Evolutionary conservation across 2,888 invertebrate genomes (phyloP).

Genomic region (Nemotelus pantherinus): DNA sequence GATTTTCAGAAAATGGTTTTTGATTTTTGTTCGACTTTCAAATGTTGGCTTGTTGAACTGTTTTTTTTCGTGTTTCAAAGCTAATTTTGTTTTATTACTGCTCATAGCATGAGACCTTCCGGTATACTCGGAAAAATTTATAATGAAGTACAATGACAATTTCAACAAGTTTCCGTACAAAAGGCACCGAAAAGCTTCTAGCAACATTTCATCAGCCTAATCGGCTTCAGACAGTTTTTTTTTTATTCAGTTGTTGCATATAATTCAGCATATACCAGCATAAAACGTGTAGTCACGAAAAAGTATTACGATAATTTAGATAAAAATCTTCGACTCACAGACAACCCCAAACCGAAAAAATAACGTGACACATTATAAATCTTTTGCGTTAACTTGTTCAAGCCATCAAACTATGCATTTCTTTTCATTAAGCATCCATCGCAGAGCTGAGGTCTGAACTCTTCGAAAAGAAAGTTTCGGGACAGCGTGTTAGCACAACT

Average conservation of each 20-base stretch:
- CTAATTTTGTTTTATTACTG: too few relatives aligned
- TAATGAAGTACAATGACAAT: too few relatives aligned
- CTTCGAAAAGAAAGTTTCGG: constrained; percentile 13
- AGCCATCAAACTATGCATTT: not conserved
- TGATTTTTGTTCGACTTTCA: not conserved
- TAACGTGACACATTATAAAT: constrained; percentile 32
- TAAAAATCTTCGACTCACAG: constrained; percentile 7
- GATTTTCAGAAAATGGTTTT: not conserved
- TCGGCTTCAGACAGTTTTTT: too few relatives aligned
- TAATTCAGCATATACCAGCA: too few relatives aligned
- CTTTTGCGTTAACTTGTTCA: constrained; percentile 23
- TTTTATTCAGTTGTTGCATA: too few relatives aligned
- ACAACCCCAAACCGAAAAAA: not conserved
- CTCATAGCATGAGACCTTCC: too few relatives aligned
- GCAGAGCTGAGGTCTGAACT: not conserved
- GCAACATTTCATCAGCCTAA: too few relatives aligned
- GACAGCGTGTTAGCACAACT: not conserved
- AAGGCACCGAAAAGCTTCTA: too few relatives aligned
- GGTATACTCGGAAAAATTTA: too few relatives aligned
- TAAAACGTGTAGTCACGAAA: constrained; percentile 14
- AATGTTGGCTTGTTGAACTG: too few relatives aligned
- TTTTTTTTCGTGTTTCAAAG: too few relatives aligned
- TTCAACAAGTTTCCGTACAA: too few relatives aligned
- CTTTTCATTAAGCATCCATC: not conserved
- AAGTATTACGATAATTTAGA: constrained; percentile 39